Percentiles rank a stretch among this genome's conserved stretches.
These are phyloP conservation scores for Tor tambroides DNA, from an alignment of 2,113 vertebrate species.

Conservation along the genomic window DNA sequence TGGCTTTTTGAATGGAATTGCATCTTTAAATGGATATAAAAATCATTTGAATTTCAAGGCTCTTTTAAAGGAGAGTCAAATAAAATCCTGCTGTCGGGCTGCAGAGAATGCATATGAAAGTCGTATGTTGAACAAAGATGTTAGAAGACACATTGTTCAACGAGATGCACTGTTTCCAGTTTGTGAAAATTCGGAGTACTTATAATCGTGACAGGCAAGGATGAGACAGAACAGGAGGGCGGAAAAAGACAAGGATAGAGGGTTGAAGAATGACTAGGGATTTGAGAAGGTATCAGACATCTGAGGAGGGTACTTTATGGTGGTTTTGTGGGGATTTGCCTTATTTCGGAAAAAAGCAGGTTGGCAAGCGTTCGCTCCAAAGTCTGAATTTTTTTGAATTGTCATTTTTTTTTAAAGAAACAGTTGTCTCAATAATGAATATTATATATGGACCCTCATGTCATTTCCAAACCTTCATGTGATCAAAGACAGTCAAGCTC, in stretches of 20 bases:
- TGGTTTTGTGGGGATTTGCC: conserved; percentile 10
- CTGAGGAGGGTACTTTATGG: neutral
- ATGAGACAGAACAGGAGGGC: neutral
- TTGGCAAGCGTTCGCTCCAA: neutral
- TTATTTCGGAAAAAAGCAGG: neutral
- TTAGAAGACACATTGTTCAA: neutral
- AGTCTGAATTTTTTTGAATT: neutral
- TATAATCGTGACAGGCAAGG: neutral
- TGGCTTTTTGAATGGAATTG: neutral
- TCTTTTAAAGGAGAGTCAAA: conserved; percentile 13
- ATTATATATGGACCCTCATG: neutral
- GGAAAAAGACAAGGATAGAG: neutral
- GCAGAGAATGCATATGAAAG: neutral
- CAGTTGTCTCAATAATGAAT: neutral
- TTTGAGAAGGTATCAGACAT: conserved; percentile 9
- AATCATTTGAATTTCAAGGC: conserved; percentile 25
- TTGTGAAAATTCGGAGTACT: neutral
- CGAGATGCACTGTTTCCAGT: neutral
- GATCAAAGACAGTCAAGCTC: neutral
- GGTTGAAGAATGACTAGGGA: neutral
- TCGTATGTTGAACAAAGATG: conserved; percentile 16
- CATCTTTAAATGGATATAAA: neutral
- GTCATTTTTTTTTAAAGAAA: neutral
- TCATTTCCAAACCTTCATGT: neutral
- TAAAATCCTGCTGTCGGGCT: neutral